Base-by-base conservation (phyloP, 2,888 invertebrate genomes). In the Petrolisthes manimaculis region DNA sequence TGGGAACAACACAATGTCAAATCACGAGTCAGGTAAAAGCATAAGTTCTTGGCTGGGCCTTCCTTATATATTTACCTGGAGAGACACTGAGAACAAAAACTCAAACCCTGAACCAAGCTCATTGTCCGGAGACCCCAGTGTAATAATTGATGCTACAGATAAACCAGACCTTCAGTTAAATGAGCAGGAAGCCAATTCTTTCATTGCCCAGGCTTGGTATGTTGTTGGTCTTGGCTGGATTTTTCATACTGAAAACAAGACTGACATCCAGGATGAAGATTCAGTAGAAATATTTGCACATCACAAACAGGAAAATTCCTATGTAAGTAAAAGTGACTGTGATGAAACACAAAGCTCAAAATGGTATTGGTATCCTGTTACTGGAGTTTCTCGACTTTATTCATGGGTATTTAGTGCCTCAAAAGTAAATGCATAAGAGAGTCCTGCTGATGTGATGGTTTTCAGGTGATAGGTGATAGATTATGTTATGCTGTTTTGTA, bases 301-400 rank as follows among this genome's bases (percentile, higher is more conserved):
- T 0, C 14, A n/a, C n/a, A 71, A 83, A 53, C 18, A 18, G 5
- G 54, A 74, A 51, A 51, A 74, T n/a, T 51, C 8, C n/a, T 8
- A 8, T 54, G 74, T 71, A 37, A 77, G 37, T 86, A 75, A 82
- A 24, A 21, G 71, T 9, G n/a, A 12, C 14, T 24, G 37, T 75
- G 82, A 77, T 55, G 77, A 54, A 2, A 77, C n/a, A 24, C 37
- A 51, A 83, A 74, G 9, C 74, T 53, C 71, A 53, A 71, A n/a
- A n/a, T 88, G 88, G 88, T 88, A 88, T 55, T 88, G 88, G 88
- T 88, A 88, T 80, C 88, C 88, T 9, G 21, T 88, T 8, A 84
- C n/a, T 74, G 84, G 88, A 71, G 71, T 55, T 71, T 88, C 78
- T 80, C 54, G 84, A 6, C 56, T 84, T 14, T 88, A 88, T 84